Evolutionary conservation across 2,888 invertebrate genomes (phyloP).

Genomic region (Eucera pruinosa): DNA sequence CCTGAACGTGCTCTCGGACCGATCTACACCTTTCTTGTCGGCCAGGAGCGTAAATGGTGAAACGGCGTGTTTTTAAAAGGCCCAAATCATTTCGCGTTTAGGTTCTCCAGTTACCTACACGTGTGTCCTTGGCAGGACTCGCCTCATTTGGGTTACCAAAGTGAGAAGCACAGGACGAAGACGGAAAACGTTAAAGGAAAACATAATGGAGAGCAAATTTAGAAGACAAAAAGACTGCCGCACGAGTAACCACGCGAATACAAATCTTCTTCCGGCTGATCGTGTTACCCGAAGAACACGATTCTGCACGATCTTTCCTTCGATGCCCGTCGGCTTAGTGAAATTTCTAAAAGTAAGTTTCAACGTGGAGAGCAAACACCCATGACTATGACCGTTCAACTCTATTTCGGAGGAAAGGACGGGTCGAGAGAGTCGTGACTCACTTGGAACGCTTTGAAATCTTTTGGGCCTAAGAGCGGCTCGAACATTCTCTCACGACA

Average conservation of each 20-base stretch:
- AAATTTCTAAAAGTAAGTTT: slow-evolving; percentile 65
- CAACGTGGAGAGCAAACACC: slow-evolving; percentile 33
- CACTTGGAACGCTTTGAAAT: slow-evolving; percentile 53
- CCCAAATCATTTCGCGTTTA: slow-evolving; percentile 77
- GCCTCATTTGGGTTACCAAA: slow-evolving; percentile 65
- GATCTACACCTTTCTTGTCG: slow-evolving; percentile 11
- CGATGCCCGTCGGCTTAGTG: slow-evolving; percentile 6
- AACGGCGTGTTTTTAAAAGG: slow-evolving; percentile 80
- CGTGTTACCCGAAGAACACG: slow-evolving; percentile 47
- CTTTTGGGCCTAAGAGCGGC: not conserved
- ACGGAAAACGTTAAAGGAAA: slow-evolving; percentile 13
- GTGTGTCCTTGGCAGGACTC: slow-evolving; percentile 81
- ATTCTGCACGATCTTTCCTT: slow-evolving; percentile 24
- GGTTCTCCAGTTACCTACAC: slow-evolving; percentile 81
- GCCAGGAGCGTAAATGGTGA: slow-evolving; percentile 74
- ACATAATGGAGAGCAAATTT: not conserved
- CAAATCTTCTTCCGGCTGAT: slow-evolving; percentile 70
- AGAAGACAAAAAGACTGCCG: slow-evolving; percentile 10
- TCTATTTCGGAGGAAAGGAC: slow-evolving; percentile 21
- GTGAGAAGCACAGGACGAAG: slow-evolving; percentile 41
- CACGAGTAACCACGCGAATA: slow-evolving; percentile 33
- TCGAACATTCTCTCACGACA: slow-evolving; percentile 58
- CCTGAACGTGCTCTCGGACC: slow-evolving; percentile 49
- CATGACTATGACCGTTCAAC: slow-evolving; percentile 1
- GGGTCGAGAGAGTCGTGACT: slow-evolving; percentile 54